Conservation (phyloP, 2,888 invertebrate genomes). For the Chorisops tibialis region DNA sequence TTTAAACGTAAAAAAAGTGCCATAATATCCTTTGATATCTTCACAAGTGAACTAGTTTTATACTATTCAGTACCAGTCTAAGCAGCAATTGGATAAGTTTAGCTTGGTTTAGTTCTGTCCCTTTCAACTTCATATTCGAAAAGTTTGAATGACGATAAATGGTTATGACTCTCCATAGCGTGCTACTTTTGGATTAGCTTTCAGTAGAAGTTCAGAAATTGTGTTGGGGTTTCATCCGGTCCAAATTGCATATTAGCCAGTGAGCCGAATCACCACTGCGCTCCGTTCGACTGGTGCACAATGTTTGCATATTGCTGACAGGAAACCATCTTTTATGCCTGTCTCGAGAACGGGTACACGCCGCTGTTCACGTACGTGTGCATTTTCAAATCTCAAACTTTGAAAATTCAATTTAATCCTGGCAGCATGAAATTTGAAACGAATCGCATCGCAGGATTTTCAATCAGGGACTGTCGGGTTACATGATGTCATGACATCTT, state of each 20-base stretch:
- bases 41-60: neutral
- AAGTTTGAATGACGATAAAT: conserved; percentile 14
- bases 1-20: neutral
- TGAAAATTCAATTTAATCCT: conserved; percentile 29
- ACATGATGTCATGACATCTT: conserved; percentile 12
- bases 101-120: too few species aligned
- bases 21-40: too few species aligned
- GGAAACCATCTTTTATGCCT: conserved; percentile 9
- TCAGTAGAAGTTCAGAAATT: neutral
- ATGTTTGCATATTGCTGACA: neutral
- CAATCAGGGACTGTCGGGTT: conserved; percentile 7
- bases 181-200: conserved; percentile 7
- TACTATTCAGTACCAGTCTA: neutral
- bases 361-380: neutral
- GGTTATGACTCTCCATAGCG: conserved; percentile 3
- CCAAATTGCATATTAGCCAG: conserved; percentile 15
- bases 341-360: neutral
- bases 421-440: conserved; percentile 31
- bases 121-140: conserved; percentile 6
- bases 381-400: conserved; percentile 16
- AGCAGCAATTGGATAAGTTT: too few species aligned
- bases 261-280: neutral
- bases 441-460: conserved; percentile 24
- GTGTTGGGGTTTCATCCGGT: conserved; percentile 3
- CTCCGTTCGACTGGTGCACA: neutral